Evolutionary conservation across 2,888 invertebrate species (phyloP).

Genomic region (Griposia aprilina): DNA sequence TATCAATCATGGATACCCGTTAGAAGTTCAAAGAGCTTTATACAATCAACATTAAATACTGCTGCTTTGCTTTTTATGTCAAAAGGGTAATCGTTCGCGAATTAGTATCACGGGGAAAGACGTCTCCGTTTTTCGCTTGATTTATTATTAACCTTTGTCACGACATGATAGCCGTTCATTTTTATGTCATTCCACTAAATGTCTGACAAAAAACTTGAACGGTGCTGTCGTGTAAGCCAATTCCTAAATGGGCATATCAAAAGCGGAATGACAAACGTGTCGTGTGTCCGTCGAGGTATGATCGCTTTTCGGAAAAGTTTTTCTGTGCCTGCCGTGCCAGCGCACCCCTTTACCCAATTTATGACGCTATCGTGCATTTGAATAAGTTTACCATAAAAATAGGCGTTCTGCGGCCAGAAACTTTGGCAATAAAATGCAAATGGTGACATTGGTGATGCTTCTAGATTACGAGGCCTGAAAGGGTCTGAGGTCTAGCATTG

Average conservation of each 20-base stretch:
- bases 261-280: constrained; percentile 65
- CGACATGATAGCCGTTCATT: constrained; percentile 52
- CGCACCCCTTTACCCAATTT: constrained; percentile 87
- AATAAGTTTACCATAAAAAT: constrained; percentile 90
- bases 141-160: constrained; percentile 63
- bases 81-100: constrained; percentile 46
- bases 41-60: constrained; percentile 31
- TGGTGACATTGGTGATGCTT: constrained; percentile 83
- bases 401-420: constrained; percentile 87
- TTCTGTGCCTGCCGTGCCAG: constrained; percentile 81
- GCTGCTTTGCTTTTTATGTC: constrained; percentile 37
- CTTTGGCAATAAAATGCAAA: constrained; percentile 90
- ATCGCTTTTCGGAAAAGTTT: constrained; percentile 74
- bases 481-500: constrained; percentile 46
- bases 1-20: constrained; percentile 35
- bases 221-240: constrained; percentile 52
- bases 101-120: constrained; percentile 51
- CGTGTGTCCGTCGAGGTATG: constrained; percentile 60
- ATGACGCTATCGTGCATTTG: constrained; percentile 88
- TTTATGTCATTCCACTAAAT: constrained; percentile 40
- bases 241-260: constrained; percentile 55
- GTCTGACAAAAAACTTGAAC: constrained; percentile 31
- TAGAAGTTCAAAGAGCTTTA: constrained; percentile 32
- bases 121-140: constrained; percentile 36
- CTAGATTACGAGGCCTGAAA: constrained; percentile 70